phyloP scores from a whole-genome alignment of 2,113 vertebrate genomes.

The Capreolus pygargus region DNA sequence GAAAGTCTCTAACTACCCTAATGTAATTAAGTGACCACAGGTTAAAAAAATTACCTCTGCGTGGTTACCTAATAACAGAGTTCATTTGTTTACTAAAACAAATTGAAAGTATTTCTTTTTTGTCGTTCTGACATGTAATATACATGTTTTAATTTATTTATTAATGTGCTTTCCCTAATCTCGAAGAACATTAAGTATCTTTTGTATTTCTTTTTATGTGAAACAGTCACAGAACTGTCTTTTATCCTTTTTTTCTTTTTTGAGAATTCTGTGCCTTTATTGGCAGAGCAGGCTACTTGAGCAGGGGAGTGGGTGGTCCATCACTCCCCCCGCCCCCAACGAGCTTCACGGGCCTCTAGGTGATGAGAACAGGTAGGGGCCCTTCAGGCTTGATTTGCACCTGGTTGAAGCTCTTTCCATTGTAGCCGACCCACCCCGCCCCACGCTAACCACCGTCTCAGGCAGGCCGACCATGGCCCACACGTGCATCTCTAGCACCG shows the following conservation, averaged over 20 bases:
- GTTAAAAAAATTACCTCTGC: not conserved
- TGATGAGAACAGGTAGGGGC: not conserved
- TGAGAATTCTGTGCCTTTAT: not conserved
- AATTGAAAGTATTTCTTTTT: not conserved
- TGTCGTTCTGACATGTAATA: not conserved
- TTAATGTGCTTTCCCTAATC: not conserved
- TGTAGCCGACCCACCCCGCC: not conserved
- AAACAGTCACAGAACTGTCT: not conserved
- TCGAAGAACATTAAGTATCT: not conserved
- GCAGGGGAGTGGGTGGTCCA: not conserved
- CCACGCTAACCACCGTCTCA: not conserved
- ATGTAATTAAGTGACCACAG: not conserved
- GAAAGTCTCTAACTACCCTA: not conserved
- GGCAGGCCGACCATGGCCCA: not conserved
- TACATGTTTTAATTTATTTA: constrained; percentile 16
- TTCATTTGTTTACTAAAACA: not conserved
- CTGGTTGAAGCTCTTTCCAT: not conserved
- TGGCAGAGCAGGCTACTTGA: not conserved
- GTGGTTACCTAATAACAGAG: not conserved
- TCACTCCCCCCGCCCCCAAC: too few species aligned
- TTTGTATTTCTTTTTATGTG: not conserved
- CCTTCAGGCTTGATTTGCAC: not conserved
- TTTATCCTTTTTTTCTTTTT: not conserved
- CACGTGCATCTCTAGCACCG: not conserved
- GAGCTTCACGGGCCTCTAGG: too few species aligned